A percentile compares a stretch with the other conserved stretches of the same genome.
phyloP scores from a whole-genome alignment of 2,113 vertebrate species.

The Entelurus aequoreus region DNA sequence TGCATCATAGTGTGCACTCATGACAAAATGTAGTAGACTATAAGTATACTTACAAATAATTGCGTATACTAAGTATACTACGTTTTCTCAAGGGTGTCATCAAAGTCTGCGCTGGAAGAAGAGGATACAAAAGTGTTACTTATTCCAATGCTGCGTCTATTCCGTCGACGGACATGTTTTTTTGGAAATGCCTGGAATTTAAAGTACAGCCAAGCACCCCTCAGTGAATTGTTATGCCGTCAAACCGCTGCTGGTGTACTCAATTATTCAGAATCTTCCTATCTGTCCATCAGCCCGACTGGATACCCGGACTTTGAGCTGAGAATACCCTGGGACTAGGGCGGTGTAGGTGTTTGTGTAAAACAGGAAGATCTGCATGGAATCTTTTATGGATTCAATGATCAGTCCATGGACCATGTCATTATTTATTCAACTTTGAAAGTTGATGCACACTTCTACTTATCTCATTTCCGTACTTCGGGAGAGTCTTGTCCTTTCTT shows the following conservation, averaged over 20 bases:
- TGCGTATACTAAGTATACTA: slow-evolving; percentile 81
- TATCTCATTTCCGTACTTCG: slow-evolving; percentile 9
- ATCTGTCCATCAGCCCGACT: slow-evolving; percentile 42
- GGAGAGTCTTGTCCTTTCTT: slow-evolving; percentile 21
- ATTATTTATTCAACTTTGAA: slow-evolving; percentile 44
- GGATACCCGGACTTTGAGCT: slow-evolving; percentile 24
- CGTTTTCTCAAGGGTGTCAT: slow-evolving; percentile 70
- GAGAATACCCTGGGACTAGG: slow-evolving; percentile 9
- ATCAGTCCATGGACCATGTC: slow-evolving; percentile 1
- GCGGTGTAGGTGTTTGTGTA: slow-evolving; percentile 5
- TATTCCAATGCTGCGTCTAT: background rate
- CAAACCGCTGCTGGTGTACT: slow-evolving; percentile 32
- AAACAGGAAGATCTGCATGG: slow-evolving; percentile 39
- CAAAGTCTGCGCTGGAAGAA: slow-evolving; percentile 8
- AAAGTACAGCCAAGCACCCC: slow-evolving; percentile 27
- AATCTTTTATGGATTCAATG: slow-evolving; percentile 9
- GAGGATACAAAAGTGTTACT: slow-evolving; percentile 4
- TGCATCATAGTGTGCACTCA: slow-evolving; percentile 32
- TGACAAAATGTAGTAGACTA: slow-evolving; percentile 80
- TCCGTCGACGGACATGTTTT: background rate
- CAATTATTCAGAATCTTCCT: slow-evolving; percentile 54
- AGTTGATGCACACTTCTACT: slow-evolving; percentile 22
- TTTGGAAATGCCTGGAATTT: slow-evolving; percentile 33
- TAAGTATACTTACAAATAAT: slow-evolving; percentile 69
- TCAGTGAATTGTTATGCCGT: slow-evolving; percentile 48